Base-by-base conservation (phyloP, 1,140 invertebrate genomes). In the Hestina assimilis region DNA sequence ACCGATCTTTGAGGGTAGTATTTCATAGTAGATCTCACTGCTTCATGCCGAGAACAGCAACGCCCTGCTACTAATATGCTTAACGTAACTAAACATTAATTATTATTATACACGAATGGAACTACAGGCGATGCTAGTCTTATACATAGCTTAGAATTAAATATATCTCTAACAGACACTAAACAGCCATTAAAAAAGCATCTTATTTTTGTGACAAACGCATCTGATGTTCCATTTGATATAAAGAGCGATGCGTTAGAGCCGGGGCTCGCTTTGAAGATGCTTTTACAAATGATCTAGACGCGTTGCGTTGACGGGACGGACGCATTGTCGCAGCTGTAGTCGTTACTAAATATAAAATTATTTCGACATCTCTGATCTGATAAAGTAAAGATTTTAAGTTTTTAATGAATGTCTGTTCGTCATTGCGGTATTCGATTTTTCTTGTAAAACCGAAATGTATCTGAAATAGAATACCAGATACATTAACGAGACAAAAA, bases 261-360 rank as follows among this genome's bases (percentile, higher is more conserved):
- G 26, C 26, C 31, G 46, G 42, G 33, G 43, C 45, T 68, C 53
- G 58, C 82, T 85, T 85, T 83, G 79, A 83, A 83, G 79, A 80
- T 70, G 56, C 63, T 66, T 72, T 65, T 81, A 82, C 74, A 74
- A 79, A 84, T 77, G 78, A 50, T 15, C 42, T 52, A 48, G 69
- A 56, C 73, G 76, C 59, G 60, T 45, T 7, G 31, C 38, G 40
- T 19, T 66, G 80, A 82, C 78, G 19, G 42, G 21, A 76, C 59
- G 47, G 66, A 78, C 68, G 69, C 69, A 75, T 72, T 75, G 74
- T 77, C 79, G 66, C 79, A 79, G 79, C 77, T 79, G 79, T 52
- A 56, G 51, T 23, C 21, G 20, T 21, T 17, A 55, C 33, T 52
- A 58, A 58, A 71, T 70, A 63, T 66, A 61, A 63, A 26, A 24